phyloP scores from a whole-genome alignment of 2,888 invertebrate species.

The Stenoptilia bipunctidactyla region DNA sequence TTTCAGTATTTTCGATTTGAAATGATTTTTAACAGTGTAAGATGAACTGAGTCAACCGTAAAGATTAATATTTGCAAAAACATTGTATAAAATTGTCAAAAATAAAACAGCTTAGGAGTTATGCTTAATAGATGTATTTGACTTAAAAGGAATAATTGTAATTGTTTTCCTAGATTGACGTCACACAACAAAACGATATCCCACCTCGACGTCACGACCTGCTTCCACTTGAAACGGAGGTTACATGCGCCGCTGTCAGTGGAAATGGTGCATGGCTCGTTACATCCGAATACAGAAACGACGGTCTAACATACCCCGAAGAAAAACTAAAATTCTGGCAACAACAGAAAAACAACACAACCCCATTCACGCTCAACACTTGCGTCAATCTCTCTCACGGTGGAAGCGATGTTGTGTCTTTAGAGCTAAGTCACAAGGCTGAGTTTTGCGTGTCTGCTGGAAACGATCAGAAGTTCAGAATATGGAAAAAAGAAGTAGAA shows the following conservation, averaged over 20 bases:
- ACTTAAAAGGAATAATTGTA: neutral
- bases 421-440: conserved; percentile 42
- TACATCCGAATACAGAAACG: conserved; percentile 57
- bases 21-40: too few species aligned
- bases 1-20: too few species aligned
- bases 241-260: conserved; percentile 49
- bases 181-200: conserved; percentile 50
- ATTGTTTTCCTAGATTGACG: conserved; percentile 43
- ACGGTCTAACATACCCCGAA: conserved; percentile 50
- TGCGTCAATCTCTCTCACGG: conserved; percentile 57
- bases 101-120: too few species aligned
- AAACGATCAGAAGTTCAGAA: conserved; percentile 50
- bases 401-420: conserved; percentile 45
- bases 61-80: too few species aligned
- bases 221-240: conserved; percentile 53
- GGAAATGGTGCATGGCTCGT: conserved; percentile 49
- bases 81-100: too few species aligned
- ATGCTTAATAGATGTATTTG: too few species aligned
- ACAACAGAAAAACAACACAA: conserved; percentile 22
- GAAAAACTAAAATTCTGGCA: conserved; percentile 58
- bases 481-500: conserved; percentile 42
- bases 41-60: too few species aligned
- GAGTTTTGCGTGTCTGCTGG: conserved; percentile 57
- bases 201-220: conserved; percentile 51
- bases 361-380: conserved; percentile 46